Evolutionary conservation across 23 tunicate species (phyloP).

Genomic region (Halocynthia aurantium): DNA sequence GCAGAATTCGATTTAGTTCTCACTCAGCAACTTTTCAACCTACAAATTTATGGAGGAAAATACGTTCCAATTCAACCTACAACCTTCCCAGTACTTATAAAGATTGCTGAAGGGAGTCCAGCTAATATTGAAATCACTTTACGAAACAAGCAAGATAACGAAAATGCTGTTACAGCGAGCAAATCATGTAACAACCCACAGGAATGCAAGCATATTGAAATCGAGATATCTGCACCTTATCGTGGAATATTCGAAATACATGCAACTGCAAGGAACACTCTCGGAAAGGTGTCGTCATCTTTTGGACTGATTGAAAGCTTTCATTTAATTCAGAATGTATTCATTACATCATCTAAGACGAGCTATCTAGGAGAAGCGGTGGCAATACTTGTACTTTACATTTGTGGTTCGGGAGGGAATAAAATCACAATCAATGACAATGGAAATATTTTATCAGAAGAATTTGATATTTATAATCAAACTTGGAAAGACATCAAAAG

Average conservation of each 20-base stretch:
- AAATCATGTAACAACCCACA: background rate
- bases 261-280: background rate
- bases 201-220: background rate
- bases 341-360: background rate
- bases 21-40: background rate
- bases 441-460: no score
- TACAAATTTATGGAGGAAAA: background rate
- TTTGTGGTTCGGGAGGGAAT: no score
- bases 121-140: background rate
- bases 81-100: background rate
- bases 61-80: background rate
- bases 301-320: background rate
- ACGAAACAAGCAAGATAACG: conserved; percentile 6
- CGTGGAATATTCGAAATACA: background rate
- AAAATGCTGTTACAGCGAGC: background rate
- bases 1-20: background rate
- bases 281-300: background rate
- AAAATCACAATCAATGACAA: no score
- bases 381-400: no score
- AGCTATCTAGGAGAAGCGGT: no score
- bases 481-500: no score
- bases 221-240: background rate
- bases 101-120: conserved; percentile 8
- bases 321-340: background rate
- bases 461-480: no score